Evolutionary conservation across 1,140 invertebrate genomes (phyloP), one percentile per base, ranked within the genome.

Genomic region (Lepidurus packardi): DNA sequence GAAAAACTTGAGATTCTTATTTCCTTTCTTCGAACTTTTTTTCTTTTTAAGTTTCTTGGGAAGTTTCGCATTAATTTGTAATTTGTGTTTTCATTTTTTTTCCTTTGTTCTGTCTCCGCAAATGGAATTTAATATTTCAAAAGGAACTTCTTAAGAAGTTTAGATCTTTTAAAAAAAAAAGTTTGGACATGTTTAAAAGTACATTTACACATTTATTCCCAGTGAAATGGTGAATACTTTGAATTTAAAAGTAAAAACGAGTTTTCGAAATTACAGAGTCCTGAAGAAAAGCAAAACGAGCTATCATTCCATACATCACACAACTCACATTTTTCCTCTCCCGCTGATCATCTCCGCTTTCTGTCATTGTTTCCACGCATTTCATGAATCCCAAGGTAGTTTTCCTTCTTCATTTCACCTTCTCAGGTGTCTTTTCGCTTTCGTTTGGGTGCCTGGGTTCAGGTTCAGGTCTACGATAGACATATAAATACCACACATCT

Each of bases 391-490:
- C 53, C 13, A 16, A n/a, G 53, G 53, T 65, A n/a, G 53, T 65
- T 65, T 65, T 65, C 7, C 53, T 65, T 13, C 16, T 13, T 21
- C 8, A n/a, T 9, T 65, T 21, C 16, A 65, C 16, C 53, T 65
- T 65, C 53, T 65, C 53, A 65, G 53, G 53, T 65, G 53, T 65
- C 53, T n/a, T 65, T 65, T 21, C 53, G 16, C 53, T 65, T 65
- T 65, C 53, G 7, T 65, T 13, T 34, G 34, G 34, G 34, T 34
- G 34, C 34, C 3, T 34, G 34, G 34, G 34, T 34, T 21, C 53
- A 11, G 6, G 3, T 65, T 65, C 53, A 65, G 53, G 53, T 65
- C n/a, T 16, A 65, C 53, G 16, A 21, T 8, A 0, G 16, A 21
- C 16, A 7, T 11, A 47, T 2, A 11, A 10, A 16, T 47, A 1